Percentiles rank a stretch among this genome's conserved stretches.
phyloP scores from a whole-genome alignment of 2,888 invertebrate genomes.

The Hypomecis punctinalis region DNA sequence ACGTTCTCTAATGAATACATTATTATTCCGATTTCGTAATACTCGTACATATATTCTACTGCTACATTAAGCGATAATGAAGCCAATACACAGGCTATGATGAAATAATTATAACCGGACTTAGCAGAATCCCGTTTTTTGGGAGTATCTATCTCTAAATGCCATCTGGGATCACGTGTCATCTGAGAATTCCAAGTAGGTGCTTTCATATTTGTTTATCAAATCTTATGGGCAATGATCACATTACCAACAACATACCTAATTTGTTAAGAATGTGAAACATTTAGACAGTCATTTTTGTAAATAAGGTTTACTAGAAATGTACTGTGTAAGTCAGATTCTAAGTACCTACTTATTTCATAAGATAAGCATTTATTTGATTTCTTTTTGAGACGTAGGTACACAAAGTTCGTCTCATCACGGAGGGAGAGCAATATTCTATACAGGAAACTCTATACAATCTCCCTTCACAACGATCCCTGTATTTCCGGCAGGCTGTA shows the following conservation, averaged over 20 bases:
- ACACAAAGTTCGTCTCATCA: not conserved
- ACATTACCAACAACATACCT: conserved; percentile 1
- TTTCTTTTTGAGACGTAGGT: not conserved
- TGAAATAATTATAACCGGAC: conserved; percentile 11
- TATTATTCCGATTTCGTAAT: conserved; percentile 9
- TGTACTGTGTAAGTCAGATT: no score
- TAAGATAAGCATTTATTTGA: no score
- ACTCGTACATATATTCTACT: conserved; percentile 6
- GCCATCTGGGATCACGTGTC: conserved; percentile 5
- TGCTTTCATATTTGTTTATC: not conserved
- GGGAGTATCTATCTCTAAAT: conserved; percentile 6
- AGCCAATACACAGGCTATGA: not conserved
- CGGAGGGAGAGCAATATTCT: conserved; percentile 14
- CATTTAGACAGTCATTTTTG: not conserved
- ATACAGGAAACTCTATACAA: conserved; percentile 5
- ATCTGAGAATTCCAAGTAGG: conserved; percentile 1
- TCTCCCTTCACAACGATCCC: conserved; percentile 12
- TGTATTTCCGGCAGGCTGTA: conserved; percentile 24
- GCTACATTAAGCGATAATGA: conserved; percentile 12
- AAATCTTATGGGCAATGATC: not conserved
- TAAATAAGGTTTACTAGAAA: not conserved
- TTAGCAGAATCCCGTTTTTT: conserved; percentile 13
- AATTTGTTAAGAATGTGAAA: not conserved
- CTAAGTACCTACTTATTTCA: no score
- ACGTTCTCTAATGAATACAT: conserved; percentile 20